These are phyloP conservation scores for Chionomys nivalis DNA, from an alignment of 2,113 vertebrate species.

Conservation along the genomic window DNA sequence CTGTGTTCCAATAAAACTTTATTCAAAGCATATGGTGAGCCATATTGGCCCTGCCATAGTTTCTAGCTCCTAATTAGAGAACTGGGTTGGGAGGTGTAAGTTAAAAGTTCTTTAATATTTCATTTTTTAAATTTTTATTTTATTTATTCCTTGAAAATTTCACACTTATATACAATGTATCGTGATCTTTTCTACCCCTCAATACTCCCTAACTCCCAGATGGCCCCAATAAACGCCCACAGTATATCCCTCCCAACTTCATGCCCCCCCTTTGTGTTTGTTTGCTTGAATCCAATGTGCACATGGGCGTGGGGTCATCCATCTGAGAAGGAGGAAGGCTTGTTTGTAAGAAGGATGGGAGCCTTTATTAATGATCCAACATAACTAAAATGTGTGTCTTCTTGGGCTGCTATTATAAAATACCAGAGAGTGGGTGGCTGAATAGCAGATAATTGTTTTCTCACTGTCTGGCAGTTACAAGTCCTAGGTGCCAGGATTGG, in stretches of 20 bases:
- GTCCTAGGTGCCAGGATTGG: background rate
- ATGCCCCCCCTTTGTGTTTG: background rate
- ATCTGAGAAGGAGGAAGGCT: background rate
- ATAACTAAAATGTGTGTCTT: background rate
- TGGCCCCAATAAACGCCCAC: background rate
- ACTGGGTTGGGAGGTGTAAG: background rate
- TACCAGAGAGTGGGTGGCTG: background rate
- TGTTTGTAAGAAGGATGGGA: background rate
- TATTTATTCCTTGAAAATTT: background rate
- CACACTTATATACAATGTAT: background rate
- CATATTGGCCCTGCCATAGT: background rate
- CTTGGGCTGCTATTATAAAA: background rate
- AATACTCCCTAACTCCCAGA: background rate
- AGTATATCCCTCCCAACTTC: background rate
- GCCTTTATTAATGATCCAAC: background rate
- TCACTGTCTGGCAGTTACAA: background rate
- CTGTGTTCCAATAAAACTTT: slow-evolving; percentile 40
- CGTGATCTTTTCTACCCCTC: background rate
- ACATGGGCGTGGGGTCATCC: background rate
- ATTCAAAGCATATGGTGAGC: slow-evolving; percentile 4
- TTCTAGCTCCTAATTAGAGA: background rate
- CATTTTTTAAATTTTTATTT: background rate
- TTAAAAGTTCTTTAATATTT: slow-evolving; percentile 26
- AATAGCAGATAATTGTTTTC: background rate
- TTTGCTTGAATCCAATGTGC: background rate